Base-by-base conservation (phyloP, 2,113 vertebrate genomes). In the Hippolais icterina region DNA sequence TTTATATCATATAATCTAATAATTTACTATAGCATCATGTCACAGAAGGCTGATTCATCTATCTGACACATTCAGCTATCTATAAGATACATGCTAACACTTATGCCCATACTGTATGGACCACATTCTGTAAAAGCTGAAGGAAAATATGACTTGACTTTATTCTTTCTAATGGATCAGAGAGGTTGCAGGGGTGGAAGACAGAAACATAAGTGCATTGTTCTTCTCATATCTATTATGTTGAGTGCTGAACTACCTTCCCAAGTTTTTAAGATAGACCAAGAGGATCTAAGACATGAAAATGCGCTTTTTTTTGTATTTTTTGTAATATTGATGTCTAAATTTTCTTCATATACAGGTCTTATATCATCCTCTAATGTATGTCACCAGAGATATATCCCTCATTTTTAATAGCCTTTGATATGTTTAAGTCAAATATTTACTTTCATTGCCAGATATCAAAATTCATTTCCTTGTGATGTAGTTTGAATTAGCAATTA, bases 1-100 rank as follows among this genome's bases (percentile, higher is more conserved):
- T 95, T 96, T 80, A 82, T 93, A 80, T 59, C 46, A 47, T 29
- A 93, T 94, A 87, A 89, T 94, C 81, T 85, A 93, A 87, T 96
- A 95, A 96, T 89, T 91, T 87, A 76, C 63, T 72, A 63, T 69
- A 96, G 46, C 89, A 93, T 91, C 61, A 83, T 87, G 78, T 93
- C 84, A 91, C 78, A 85, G 87, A 93, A 94, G 74, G 91, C 87
- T 94, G 94, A 94, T 95, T 95, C 81, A 94, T 94, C 94, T 85
- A 76, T 91, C 78, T 93, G 81, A 96, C 89, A 80, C 75, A 52
- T 87, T 93, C 89, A 85, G 70, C 74, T 93, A 70, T 85, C 84
- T 90, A 87, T 95, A 85, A 96, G 89, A 90, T 87, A 91, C 80
- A 88, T 83, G 47, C 39, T 93, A 93, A 87, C 66, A 71, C 84